Base-by-base conservation (phyloP, 2,888 invertebrate species). In the Oscheius sp. region DNA sequence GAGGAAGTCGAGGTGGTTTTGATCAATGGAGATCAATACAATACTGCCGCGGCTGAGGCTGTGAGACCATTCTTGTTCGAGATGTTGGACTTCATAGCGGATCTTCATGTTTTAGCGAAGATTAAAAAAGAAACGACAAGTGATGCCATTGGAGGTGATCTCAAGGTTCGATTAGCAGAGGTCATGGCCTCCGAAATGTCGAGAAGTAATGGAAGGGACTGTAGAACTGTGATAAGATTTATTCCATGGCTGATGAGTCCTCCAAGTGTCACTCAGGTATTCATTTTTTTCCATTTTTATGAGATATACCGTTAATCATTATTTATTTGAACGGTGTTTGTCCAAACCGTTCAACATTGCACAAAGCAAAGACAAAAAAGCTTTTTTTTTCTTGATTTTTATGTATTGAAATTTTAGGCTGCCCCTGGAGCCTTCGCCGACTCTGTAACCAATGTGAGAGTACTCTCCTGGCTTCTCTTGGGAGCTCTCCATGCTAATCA, bases 31-130 rank as follows among this genome's bases (percentile, higher is more conserved):
- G 72, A 77, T 56, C 80, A 86, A 77, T 87, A 87, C 73, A 89
- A 88, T 70, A 94, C 94, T 1, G 94, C 93, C 79, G 93, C 95
- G 0, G 92, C 94, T 1, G 98, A 99, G 88, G 94, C 95, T 84
- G 92, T 97, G 91, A 90, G 93, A 28, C 92, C 93, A 68, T 93
- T 95, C 87, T 90, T 97, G 65, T 91, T 91, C 24, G 98, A 99
- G 87, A 92, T 94, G 77, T 89, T 97, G 45, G 97, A 97, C 75
- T 93, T 98, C 87, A 90, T 99, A 73, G 92, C 94, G 9, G 98
- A 98, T 87, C 93, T 96, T 75, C 95, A 98, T 86, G 93, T 96
- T 0, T 90, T 98, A 65, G 93, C 93, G 81, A 96, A 95, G 90
- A 92, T 98, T 76, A 97, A 96, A 75, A 85, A 85, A 57, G 83